Evolutionary conservation across 2,113 vertebrate genomes (phyloP).

Genomic region (Pangasianodon gigas): DNA sequence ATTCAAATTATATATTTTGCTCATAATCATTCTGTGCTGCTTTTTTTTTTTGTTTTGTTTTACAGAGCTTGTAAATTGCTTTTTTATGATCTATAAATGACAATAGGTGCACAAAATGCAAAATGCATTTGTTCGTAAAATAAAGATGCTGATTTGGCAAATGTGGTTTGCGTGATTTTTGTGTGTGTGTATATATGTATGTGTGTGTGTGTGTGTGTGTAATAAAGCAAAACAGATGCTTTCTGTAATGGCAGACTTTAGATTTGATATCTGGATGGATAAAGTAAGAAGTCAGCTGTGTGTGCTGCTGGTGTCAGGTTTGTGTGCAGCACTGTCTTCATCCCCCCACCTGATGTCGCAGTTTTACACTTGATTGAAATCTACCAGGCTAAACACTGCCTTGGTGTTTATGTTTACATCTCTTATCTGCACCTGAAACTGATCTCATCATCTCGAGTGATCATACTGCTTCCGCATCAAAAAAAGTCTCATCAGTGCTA

Average conservation of each 20-base stretch:
- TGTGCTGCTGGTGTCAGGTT: not conserved
- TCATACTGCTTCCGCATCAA: too few relatives aligned
- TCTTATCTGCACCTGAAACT: not conserved
- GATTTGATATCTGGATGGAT: not conserved
- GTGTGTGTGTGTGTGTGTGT: constrained; percentile 38
- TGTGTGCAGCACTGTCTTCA: too few relatives aligned
- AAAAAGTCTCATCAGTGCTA: too few relatives aligned
- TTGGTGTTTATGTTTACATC: not conserved
- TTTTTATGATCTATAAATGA: constrained; percentile 97
- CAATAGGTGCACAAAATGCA: constrained; percentile 84
- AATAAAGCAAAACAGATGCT: not conserved
- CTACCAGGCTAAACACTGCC: not conserved
- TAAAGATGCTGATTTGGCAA: constrained; percentile 98
- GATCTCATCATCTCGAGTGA: too few relatives aligned
- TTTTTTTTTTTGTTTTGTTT: constrained; percentile 77
- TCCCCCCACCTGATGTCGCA: constrained; percentile 14
- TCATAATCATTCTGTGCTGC: constrained; percentile 91
- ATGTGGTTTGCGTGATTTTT: constrained; percentile 51
- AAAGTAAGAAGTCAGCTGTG: not conserved
- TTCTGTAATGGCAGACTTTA: not conserved
- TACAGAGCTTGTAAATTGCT: constrained; percentile 97
- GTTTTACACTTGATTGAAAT: not conserved
- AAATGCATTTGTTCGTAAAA: constrained; percentile 96
- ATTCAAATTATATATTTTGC: constrained; percentile 99
- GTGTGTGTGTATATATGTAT: constrained; percentile 49